Evolutionary conservation across 2,888 invertebrate species (phyloP), one percentile per base, ranked within the genome.

Genomic region (Holacanthella duospinosa): DNA sequence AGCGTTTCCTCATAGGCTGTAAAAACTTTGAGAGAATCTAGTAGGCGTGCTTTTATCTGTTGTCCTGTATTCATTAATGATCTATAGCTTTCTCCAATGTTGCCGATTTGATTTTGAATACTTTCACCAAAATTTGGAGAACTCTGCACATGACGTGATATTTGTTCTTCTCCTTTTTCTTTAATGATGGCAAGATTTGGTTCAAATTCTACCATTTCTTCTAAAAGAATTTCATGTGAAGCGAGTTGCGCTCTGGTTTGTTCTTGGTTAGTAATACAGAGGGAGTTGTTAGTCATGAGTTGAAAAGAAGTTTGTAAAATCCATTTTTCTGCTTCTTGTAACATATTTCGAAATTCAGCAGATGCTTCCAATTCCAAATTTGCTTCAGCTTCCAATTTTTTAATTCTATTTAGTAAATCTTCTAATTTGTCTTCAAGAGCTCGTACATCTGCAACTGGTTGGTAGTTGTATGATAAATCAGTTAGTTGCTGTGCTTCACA

Each of bases 261-360:
- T 72, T 92, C 89, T 63, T 91, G 84, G 74, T 90, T 93, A 3
- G 89, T 87, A 66, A 94, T 93, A 75, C 93, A 93, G 25, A 94
- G 80, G 0, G 93, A 92, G 77, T 95, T 95, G 75, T 94, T 93
- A 0, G 93, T 90, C 93, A 95, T 94, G 0, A 95, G 81, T 75
- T 92, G 90, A 84, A 94, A 93, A 1, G 93, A 93, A 60, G 92
- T 89, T 78, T 94, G 93, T 27, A 95, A 78, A 56, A 95, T 79
- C 95, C 95, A 96, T 76, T 94, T 94, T 77, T 95, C 95, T 0
- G 89, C 89, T 73, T 94, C 93, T 79, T 95, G 95, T 27, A 95
- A 79, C 16, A 87, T 87, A 74, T 88, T 88, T 73, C 93, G 90
- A 75, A 94, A 96, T 19, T 85, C 82, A 74, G 87, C 89, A 76